phyloP scores from a whole-genome alignment of 1,140 invertebrate species.

The Drosophila persimilis region DNA sequence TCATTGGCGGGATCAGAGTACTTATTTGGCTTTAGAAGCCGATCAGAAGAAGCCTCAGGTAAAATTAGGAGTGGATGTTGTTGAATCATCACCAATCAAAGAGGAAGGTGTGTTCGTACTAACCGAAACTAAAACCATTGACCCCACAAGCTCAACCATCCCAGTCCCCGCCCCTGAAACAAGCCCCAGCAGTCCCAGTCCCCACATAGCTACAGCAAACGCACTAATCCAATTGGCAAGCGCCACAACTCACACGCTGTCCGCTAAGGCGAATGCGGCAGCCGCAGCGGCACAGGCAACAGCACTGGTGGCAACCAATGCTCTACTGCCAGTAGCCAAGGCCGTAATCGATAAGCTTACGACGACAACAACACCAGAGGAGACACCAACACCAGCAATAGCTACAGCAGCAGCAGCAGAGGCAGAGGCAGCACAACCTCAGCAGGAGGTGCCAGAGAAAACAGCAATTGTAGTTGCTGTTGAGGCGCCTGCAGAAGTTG shows the following conservation, averaged over 20 bases:
- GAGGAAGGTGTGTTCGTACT: conserved; percentile 42
- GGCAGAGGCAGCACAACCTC: conserved; percentile 4
- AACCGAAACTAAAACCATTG: conserved; percentile 58
- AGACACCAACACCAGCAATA: conserved; percentile 21
- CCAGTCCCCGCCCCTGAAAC: conserved; percentile 47
- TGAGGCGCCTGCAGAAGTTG: conserved; percentile 15
- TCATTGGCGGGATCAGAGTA: conserved; percentile 92
- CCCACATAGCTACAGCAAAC: conserved; percentile 65
- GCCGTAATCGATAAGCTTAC: conserved; percentile 64
- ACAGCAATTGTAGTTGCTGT: conserved; percentile 9
- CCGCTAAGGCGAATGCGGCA: conserved; percentile 68
- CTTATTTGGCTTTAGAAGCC: conserved; percentile 86
- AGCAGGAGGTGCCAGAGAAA: not conserved
- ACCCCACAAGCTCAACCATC: conserved; percentile 8
- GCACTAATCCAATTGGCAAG: conserved; percentile 82
- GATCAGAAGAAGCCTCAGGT: conserved; percentile 53
- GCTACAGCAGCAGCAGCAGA: conserved; percentile 10
- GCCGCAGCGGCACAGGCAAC: conserved; percentile 67
- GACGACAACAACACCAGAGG: conserved; percentile 42
- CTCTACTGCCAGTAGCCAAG: conserved; percentile 60
- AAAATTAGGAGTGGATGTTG: conserved; percentile 36
- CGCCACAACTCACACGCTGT: conserved; percentile 78
- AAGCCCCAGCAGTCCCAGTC: conserved; percentile 55
- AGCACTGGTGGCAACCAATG: conserved; percentile 63
- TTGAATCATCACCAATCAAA: conserved; percentile 33